Conservation (phyloP, 2,888 invertebrate genomes). For the Dyspetes luteomarginatus region DNA sequence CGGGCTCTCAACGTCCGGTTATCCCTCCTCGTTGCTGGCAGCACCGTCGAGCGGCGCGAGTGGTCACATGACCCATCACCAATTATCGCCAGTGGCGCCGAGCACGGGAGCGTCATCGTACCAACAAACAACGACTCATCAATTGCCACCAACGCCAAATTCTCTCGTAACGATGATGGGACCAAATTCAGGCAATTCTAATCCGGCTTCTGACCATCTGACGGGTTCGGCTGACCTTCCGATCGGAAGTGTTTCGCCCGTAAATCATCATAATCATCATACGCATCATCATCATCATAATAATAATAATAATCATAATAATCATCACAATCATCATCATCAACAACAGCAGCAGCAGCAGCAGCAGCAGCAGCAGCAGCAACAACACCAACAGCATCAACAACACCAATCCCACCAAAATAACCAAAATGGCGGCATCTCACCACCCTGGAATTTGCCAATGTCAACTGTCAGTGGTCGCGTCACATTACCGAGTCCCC, state of each 20-base stretch:
- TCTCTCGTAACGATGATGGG: constrained; percentile 84
- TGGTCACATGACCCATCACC: constrained; percentile 84
- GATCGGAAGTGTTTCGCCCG: constrained; percentile 76
- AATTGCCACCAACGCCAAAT: constrained; percentile 83
- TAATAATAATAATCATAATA: constrained; percentile 69
- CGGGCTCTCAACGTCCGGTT: constrained; percentile 83
- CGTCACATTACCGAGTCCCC: constrained; percentile 75
- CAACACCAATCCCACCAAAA: constrained; percentile 58
- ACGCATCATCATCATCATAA: constrained; percentile 67
- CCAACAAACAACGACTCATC: constrained; percentile 80
- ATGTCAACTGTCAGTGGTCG: constrained; percentile 71
- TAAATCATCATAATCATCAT: constrained; percentile 74
- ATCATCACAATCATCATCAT: constrained; percentile 67
- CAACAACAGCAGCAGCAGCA: constrained; percentile 70
- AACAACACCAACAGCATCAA: constrained; percentile 67
- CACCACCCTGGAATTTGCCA: constrained; percentile 78
- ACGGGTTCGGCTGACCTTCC: constrained; percentile 73
- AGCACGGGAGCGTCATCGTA: constrained; percentile 85
- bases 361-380: constrained; percentile 65
- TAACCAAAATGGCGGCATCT: constrained; percentile 69
- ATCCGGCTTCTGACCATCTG: constrained; percentile 76
- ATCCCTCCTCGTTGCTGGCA: constrained; percentile 78
- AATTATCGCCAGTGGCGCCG: constrained; percentile 76
- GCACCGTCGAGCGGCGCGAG: constrained; percentile 85
- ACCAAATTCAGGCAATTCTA: constrained; percentile 83